Base-by-base conservation (phyloP, 2,797 vertebrate genomes). In the Luscinia luscinia region DNA sequence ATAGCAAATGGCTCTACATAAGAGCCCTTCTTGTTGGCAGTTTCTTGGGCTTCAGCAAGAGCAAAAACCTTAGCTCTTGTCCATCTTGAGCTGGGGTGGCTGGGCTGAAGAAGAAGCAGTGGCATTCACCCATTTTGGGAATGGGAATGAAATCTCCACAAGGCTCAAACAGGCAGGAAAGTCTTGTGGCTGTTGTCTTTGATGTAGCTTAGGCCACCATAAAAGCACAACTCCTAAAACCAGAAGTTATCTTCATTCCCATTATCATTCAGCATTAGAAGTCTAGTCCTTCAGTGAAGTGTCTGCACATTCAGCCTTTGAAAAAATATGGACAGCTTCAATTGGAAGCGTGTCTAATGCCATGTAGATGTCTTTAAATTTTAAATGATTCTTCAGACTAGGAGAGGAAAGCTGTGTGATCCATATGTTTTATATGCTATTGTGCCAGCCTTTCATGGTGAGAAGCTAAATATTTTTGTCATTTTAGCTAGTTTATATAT, bases 381-480 rank as follows among this genome's bases (percentile, higher is more conserved):
- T 89, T n/a, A 77, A 92, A 55, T 69, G 73, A 81, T 69, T 67
- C 58, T 89, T 87, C 84, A 92, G 84, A 83, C 40, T 78, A 59
- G 43, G 46, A 93, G 78, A 79, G 40, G 57, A 91, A 93, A 92
- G 17, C 79, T 94, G 68, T 91, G 36, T 81, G 85, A 94, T 92
- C 87, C 51, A 23, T 87, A 87, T 91, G 84, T 81, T 90, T 95
- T 85, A 69, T 87, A 32, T 48, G 28, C 82, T 91, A 72, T 92
- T 92, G 75, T 93, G 93, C 73, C 90, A 93, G 76, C 73, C 79
- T 94, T 96, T 87, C 51, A 38, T 85, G 72, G 84, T 85, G 84
- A 95, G 79, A 94, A 85, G 82, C 84, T 86, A 93, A 95, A 93
- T 96, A 95, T 95, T 96, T 95, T 91, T 93, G 81, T 94, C 84